Conservation (phyloP, 1,140 invertebrate species). For the Portunus trituberculatus region DNA sequence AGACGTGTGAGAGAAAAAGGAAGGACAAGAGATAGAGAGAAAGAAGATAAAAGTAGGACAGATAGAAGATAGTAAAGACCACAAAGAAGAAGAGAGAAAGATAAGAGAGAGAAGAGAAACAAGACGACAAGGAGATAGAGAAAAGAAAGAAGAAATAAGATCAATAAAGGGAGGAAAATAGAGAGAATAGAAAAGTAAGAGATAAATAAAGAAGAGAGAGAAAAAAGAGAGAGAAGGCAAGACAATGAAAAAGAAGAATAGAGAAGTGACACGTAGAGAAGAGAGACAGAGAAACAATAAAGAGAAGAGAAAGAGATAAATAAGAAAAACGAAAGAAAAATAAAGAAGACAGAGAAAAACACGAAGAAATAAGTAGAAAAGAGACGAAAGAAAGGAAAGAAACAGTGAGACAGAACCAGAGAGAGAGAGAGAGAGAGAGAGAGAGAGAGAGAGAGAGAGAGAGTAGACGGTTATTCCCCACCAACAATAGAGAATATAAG, state of each 20-base stretch:
- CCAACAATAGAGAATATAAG: neutral
- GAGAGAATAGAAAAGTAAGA: neutral
- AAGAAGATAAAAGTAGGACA: neutral
- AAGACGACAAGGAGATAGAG: neutral
- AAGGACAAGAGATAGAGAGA: neutral
- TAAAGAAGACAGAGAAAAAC: neutral
- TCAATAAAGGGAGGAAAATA: neutral
- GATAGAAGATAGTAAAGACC: neutral
- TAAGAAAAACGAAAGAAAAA: too few relatives aligned
- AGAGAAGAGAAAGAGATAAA: too few relatives aligned
- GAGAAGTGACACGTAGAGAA: neutral
- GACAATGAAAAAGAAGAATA: neutral
- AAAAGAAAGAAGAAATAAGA: neutral
- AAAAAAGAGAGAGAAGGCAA: neutral
- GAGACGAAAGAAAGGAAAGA: neutral
- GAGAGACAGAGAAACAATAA: too few relatives aligned
- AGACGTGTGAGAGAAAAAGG: neutral
- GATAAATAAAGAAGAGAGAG: neutral
- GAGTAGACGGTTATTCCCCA: neutral
- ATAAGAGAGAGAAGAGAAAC: neutral
- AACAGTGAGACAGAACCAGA: neutral
- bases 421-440: neutral
- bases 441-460: neutral
- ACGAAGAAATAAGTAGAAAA: neutral
- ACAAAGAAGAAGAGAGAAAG: neutral